phyloP scores from a whole-genome alignment of 2,888 invertebrate genomes.

The Drosophila ezoana region DNA sequence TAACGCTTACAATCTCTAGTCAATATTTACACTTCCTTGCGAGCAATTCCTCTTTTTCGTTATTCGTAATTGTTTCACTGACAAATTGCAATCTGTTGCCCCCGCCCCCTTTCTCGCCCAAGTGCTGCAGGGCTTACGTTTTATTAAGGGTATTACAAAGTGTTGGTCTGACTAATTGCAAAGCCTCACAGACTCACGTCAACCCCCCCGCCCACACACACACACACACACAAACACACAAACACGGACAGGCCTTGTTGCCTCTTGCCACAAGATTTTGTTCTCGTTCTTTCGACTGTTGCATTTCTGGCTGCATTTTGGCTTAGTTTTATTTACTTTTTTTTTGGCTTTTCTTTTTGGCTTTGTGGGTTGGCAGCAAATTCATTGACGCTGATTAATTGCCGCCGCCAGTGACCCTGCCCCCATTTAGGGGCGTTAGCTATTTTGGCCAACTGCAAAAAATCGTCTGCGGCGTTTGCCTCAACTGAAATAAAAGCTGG shows the following conservation, averaged over 20 bases:
- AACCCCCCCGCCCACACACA: background rate
- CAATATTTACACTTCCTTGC: too few species aligned
- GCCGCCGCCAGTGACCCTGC: conserved; percentile 57
- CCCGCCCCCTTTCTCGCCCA: background rate
- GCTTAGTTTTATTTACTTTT: conserved; percentile 8
- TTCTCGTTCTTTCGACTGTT: conserved; percentile 14
- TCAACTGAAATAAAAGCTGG: background rate
- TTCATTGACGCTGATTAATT: conserved; percentile 69
- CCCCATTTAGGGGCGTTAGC: conserved; percentile 32
- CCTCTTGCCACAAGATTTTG: background rate
- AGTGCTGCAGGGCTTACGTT: background rate
- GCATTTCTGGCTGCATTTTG: conserved; percentile 41
- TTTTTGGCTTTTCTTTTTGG: conserved; percentile 18
- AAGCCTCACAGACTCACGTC: conserved; percentile 5
- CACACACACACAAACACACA: background rate
- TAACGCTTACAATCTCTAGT: background rate
- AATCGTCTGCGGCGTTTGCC: background rate
- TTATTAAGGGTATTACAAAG: background rate
- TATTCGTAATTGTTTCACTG: conserved; percentile 4
- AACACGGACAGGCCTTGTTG: background rate
- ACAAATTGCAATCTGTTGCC: background rate
- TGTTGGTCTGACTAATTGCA: conserved; percentile 7
- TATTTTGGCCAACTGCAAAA: conserved; percentile 5
- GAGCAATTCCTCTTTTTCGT: background rate
- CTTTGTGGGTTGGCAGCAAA: conserved; percentile 53